These are phyloP conservation scores for Chrysolina americana DNA, from an alignment of 2,888 invertebrate species.

Conservation along the genomic window DNA sequence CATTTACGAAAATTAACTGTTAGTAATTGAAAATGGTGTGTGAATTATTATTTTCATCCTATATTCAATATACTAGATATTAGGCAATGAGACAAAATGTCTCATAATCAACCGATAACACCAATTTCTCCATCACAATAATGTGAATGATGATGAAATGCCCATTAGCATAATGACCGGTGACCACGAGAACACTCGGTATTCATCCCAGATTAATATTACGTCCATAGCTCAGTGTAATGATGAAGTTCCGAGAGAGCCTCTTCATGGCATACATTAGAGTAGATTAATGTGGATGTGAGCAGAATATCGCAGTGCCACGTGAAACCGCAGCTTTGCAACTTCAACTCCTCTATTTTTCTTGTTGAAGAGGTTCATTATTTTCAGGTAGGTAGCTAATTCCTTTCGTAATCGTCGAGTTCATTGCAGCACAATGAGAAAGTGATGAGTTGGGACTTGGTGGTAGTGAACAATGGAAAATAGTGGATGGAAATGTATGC, in stretches of 20 bases:
- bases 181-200: slow-evolving; percentile 13
- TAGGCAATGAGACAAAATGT: too few species aligned
- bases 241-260: slow-evolving; percentile 34
- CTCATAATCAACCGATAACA: too few species aligned
- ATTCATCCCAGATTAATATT: slow-evolving; percentile 36
- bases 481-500: too few species aligned
- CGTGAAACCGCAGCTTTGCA: slow-evolving; percentile 1
- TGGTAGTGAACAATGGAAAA: neutral
- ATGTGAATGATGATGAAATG: too few species aligned
- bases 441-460: neutral
- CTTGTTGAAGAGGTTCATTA: slow-evolving; percentile 24
- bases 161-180: neutral
- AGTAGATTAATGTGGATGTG: slow-evolving; percentile 40
- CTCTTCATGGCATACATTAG: slow-evolving; percentile 41
- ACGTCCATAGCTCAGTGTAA: slow-evolving; percentile 37
- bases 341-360: neutral
- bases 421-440: neutral
- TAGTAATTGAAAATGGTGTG: too few species aligned
- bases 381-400: slow-evolving; percentile 7
- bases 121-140: too few species aligned
- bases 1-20: too few species aligned
- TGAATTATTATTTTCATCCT: too few species aligned
- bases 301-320: slow-evolving; percentile 27
- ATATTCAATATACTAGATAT: too few species aligned
- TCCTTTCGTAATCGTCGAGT: neutral